phyloP scores from a whole-genome alignment of 2,888 invertebrate species.

The Halocaridina rubra region DNA sequence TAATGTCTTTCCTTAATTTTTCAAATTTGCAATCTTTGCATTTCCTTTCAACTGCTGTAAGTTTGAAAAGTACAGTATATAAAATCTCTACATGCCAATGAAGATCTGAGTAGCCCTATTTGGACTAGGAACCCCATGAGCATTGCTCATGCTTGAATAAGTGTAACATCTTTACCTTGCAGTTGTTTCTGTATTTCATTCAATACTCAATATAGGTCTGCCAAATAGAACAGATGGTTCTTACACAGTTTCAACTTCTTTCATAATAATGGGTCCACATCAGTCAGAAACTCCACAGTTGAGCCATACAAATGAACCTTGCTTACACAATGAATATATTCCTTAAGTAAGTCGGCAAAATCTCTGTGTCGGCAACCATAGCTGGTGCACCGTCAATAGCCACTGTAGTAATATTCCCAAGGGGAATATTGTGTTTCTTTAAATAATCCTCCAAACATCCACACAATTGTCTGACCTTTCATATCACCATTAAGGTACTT shows the following conservation, averaged over 20 bases:
- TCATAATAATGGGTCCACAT: neutral
- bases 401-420: constrained; percentile 32
- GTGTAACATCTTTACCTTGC: constrained; percentile 36
- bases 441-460: constrained; percentile 39
- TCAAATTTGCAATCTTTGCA: neutral
- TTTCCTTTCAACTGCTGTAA: constrained; percentile 19
- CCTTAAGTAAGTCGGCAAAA: constrained; percentile 15
- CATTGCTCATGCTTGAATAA: constrained; percentile 41
- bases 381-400: neutral
- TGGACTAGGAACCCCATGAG: constrained; percentile 18
- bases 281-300: neutral
- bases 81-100: constrained; percentile 20
- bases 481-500: constrained; percentile 32
- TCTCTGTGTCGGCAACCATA: constrained; percentile 21
- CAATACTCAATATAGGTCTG: neutral
- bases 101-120: constrained; percentile 29
- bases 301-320: neutral
- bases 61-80: constrained; percentile 30
- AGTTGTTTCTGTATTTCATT: neutral
- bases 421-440: constrained; percentile 27
- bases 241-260: neutral
- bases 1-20: constrained; percentile 3
- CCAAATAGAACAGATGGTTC: neutral
- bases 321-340: neutral
- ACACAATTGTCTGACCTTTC: constrained; percentile 41